Percentiles rank a stretch among this genome's conserved stretches.
Conservation (phyloP, 2,113 vertebrate species). For the Pyxicephalus adspersus region DNA sequence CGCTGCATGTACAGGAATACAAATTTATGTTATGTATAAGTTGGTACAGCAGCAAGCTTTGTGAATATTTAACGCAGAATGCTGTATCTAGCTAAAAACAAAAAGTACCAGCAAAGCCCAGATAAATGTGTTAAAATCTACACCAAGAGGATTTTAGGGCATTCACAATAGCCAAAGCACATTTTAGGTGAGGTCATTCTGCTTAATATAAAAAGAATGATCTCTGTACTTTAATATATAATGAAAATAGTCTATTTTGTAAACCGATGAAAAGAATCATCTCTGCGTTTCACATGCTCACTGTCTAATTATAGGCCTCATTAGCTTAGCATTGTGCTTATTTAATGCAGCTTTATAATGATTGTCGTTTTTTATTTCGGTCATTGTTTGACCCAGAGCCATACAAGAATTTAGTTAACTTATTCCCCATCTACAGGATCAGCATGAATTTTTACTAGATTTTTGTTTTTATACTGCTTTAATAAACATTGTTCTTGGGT, state of each 20-base stretch:
- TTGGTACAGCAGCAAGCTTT: background rate
- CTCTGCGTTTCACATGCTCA: slow-evolving; percentile 66
- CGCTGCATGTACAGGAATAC: no score
- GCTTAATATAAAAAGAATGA: slow-evolving; percentile 52
- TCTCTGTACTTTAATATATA: slow-evolving; percentile 70
- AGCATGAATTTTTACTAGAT: background rate
- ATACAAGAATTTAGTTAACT: background rate
- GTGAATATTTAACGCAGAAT: background rate
- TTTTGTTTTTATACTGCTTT: background rate
- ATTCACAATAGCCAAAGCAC: slow-evolving; percentile 3
- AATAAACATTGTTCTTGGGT: background rate
- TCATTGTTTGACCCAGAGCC: slow-evolving; percentile 26
- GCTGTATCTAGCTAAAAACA: slow-evolving; percentile 13
- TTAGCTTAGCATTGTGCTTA: slow-evolving; percentile 72
- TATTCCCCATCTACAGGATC: background rate
- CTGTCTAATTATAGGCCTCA: slow-evolving; percentile 74
- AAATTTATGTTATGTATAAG: no score
- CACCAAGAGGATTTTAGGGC: background rate
- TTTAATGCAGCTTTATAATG: slow-evolving; percentile 70
- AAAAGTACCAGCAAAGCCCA: background rate
- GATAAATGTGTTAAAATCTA: slow-evolving; percentile 1
- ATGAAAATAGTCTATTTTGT: slow-evolving; percentile 61
- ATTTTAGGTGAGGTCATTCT: slow-evolving; percentile 50
- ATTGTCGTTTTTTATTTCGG: slow-evolving; percentile 49
- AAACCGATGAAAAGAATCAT: slow-evolving; percentile 61